Base-by-base conservation (phyloP, 2,797 vertebrate species). In the Aphelocoma californica region DNA sequence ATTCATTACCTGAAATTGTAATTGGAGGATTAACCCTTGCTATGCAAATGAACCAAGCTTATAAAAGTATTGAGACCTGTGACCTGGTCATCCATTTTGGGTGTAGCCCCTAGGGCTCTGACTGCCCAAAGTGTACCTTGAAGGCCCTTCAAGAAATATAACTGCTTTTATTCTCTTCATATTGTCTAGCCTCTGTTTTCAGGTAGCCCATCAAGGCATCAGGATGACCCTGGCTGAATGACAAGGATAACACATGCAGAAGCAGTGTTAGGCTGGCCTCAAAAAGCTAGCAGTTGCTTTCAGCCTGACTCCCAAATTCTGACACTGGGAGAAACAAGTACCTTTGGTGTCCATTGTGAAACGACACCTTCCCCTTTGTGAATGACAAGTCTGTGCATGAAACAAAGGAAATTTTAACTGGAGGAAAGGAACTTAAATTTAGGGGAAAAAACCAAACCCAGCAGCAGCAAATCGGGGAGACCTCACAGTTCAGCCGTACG, bases 361-460 rank as follows among this genome's bases (percentile, higher is more conserved):
- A 65, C 32, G 40, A 21, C 1, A 2, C 12, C 65, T 95, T 61
- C 51, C 20, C 31, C 51, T 73, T 77, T 40, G 48, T 1, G 3
- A 64, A 73, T 0, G 0, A 58, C 0, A 1, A 91, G 11, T 6
- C 50, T 36, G 23, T 60, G 23, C 38, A 70, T 82, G 67, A 91
- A 90, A 82, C 14, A 89, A 60, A 79, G 64, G 2, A 12, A 38
- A 47, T 70, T 88, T 84, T 73, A 82, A 57, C 10, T 42, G 71
- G 32, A 74, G 45, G 28, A 88, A 93, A 86, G 20, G 13, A 84
- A 53, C 29, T 61, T 79, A 89, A 80, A 82, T 62, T 84, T 64
- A 31, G n/a, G 70, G 1, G 7, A 23, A 66, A 71, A 47, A 17
- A 7, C 10, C 23, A 4, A 71, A 18, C 1, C 0, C 9, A 75